Percentiles rank a stretch among this genome's conserved stretches.
Conservation (phyloP, 2,888 invertebrate genomes). For the Phyllotreta cruciferae region DNA sequence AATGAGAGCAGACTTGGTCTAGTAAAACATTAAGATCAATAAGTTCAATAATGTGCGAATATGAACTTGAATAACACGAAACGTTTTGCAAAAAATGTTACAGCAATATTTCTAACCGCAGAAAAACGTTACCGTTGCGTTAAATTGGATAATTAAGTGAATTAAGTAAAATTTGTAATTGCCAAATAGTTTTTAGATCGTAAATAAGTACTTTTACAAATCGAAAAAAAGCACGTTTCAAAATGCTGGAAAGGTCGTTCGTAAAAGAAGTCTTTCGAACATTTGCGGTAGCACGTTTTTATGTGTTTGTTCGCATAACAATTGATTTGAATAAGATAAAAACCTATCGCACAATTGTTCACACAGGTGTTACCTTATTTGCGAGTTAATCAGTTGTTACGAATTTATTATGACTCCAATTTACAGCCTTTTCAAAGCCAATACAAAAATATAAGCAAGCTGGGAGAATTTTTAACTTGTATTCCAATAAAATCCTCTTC, state of each 20-base stretch:
- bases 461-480: too few relatives aligned
- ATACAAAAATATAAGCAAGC: neutral
- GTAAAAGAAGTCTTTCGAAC: too few relatives aligned
- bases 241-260: too few relatives aligned
- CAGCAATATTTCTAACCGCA: slow-evolving; percentile 3
- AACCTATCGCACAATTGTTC: too few relatives aligned
- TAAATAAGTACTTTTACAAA: too few relatives aligned
- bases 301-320: too few relatives aligned
- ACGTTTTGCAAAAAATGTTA: neutral
- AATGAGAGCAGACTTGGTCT: neutral
- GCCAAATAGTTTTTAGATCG: neutral
- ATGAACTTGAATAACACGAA: slow-evolving; percentile 1
- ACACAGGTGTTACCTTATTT: too few relatives aligned
- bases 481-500: neutral
- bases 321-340: too few relatives aligned
- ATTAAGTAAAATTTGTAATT: slow-evolving; percentile 3
- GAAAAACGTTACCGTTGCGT: neutral
- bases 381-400: too few relatives aligned
- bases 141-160: slow-evolving; percentile 3
- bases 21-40: neutral
- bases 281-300: too few relatives aligned
- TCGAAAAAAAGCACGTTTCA: too few relatives aligned
- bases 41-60: neutral
- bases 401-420: too few relatives aligned
- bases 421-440: neutral